Conservation (phyloP, 92 coral and sea anemone species). For the Epizoanthus stellaris region DNA sequence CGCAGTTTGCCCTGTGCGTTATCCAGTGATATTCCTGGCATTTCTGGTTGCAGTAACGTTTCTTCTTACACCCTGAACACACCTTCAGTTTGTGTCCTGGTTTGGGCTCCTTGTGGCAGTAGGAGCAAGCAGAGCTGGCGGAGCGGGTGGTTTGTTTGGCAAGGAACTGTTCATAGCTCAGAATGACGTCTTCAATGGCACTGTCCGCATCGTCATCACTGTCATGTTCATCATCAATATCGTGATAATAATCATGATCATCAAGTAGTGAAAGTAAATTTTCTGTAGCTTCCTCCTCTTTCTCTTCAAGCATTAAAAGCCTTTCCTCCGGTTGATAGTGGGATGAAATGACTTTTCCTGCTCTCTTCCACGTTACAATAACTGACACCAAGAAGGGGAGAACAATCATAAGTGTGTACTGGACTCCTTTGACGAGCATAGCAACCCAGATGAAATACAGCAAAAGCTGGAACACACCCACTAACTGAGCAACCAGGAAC, state of each 20-base stretch:
- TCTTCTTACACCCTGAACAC: conserved; percentile 11
- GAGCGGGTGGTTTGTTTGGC: not conserved
- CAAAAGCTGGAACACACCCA: not conserved
- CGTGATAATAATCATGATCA: not conserved
- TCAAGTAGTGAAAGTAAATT: not conserved
- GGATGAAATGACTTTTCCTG: conserved; percentile 1
- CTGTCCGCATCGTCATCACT: not conserved
- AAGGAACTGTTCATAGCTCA: not conserved
- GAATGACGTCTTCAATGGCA: not conserved
- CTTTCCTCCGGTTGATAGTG: conserved; percentile 10
- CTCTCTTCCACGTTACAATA: not conserved
- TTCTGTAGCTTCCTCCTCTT: not conserved
- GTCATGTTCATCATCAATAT: not conserved
- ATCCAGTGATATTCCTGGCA: conserved; percentile 35
- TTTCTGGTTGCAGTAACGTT: conserved; percentile 15
- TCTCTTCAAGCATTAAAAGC: conserved; percentile 2
- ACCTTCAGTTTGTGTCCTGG: conserved; percentile 9
- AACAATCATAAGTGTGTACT: not conserved
- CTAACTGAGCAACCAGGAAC: not conserved
- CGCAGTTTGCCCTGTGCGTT: conserved; percentile 28
- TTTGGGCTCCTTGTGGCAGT: conserved; percentile 17
- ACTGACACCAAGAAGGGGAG: not conserved
- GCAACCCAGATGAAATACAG: conserved; percentile 12
- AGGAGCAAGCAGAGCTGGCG: not conserved
- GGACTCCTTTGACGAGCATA: not conserved